Evolutionary conservation across 2,113 vertebrate species (phyloP).

Genomic region (Cyphotilapia sp.): DNA sequence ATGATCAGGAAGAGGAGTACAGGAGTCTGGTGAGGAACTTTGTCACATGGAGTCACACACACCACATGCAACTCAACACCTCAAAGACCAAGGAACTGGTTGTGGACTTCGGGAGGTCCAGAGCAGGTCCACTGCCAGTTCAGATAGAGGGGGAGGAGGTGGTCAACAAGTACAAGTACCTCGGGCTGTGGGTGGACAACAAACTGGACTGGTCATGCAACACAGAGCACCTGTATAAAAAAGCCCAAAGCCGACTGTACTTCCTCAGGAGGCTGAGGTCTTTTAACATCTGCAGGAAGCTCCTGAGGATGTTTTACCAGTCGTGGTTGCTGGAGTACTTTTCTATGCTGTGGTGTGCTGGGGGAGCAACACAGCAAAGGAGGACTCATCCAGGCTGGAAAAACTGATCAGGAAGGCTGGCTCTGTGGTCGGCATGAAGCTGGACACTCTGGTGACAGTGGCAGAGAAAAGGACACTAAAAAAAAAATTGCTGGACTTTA

Average conservation of each 20-base stretch:
- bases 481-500: not conserved
- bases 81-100: too few relatives aligned
- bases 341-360: not conserved
- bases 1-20: too few relatives aligned
- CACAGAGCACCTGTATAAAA: not conserved
- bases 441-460: not conserved
- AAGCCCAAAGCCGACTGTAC: not conserved
- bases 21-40: too few relatives aligned
- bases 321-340: not conserved
- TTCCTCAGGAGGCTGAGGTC: not conserved
- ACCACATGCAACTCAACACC: too few relatives aligned
- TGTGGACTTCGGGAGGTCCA: too few relatives aligned
- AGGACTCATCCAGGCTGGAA: not conserved
- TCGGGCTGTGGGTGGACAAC: not conserved
- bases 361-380: fast-evolving
- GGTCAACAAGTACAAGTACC: not conserved
- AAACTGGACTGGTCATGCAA: not conserved
- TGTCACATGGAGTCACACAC: too few relatives aligned
- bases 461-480: not conserved
- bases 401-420: not conserved
- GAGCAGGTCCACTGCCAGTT: too few relatives aligned
- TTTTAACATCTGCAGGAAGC: not conserved
- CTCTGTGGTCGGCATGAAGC: not conserved
- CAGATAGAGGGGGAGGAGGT: too few relatives aligned
- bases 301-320: not conserved